Conservation (phyloP, 2,888 invertebrate species). For the Lepetodrilus schrolli region DNA sequence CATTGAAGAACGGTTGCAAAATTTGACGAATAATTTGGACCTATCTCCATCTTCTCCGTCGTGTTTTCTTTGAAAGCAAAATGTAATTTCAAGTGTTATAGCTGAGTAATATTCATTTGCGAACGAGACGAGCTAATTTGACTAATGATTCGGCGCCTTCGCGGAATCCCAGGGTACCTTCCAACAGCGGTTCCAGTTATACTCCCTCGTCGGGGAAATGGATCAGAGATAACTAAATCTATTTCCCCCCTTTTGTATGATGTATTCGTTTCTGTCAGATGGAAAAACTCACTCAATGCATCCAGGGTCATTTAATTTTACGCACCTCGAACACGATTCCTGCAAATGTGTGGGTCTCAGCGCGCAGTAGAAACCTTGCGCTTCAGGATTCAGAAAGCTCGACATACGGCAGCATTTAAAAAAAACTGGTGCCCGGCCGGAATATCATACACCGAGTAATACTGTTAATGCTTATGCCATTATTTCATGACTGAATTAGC, state of each 20-base stretch:
- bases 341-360: constrained; percentile 12
- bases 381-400: too few species aligned
- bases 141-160: constrained; percentile 30
- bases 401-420: background rate
- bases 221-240: constrained; percentile 14
- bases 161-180: background rate
- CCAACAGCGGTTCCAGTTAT: background rate
- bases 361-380: too few species aligned
- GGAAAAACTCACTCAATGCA: constrained; percentile 14
- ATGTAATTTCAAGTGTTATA: constrained; percentile 31
- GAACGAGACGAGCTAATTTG: constrained; percentile 28
- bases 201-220: background rate
- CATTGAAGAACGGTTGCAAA: constrained; percentile 8
- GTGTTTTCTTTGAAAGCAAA: constrained; percentile 32
- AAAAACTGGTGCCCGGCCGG: background rate
- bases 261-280: constrained; percentile 22
- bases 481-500: background rate
- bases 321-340: constrained; percentile 14
- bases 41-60: constrained; percentile 12
- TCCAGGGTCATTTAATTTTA: constrained; percentile 29
- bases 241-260: constrained; percentile 24
- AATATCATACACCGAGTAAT: background rate
- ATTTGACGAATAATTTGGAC: constrained; percentile 25
- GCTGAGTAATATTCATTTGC: constrained; percentile 26
- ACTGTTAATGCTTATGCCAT: background rate